Base-by-base conservation (phyloP, 2,113 vertebrate genomes). In the Procavia capensis region DNA sequence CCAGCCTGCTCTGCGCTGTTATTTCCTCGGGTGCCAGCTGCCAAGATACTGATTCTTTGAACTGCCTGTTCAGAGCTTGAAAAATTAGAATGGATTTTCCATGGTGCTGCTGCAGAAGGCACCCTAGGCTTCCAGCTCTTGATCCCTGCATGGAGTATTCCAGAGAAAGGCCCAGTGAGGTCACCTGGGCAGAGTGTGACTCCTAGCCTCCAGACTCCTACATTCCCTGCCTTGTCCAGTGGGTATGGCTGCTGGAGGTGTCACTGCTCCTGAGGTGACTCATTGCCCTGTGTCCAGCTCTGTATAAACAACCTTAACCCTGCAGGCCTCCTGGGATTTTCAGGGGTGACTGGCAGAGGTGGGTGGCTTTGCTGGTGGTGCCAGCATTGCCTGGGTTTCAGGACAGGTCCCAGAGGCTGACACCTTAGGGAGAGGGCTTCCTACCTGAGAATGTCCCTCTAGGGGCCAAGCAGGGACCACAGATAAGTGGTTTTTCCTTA, bases 41-140 rank as follows among this genome's bases (percentile, higher is more conserved):
- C 57, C 11, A 36, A 80, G 57, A 90, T 80, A 14, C 85, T 1
- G 94, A 91, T 93, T 80, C 79, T 64, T 25, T 47, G 82, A 80
- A 64, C 84, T 57, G 39, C 83, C 57, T 64, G 22, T 50, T 96
- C 84, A 59, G 87, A 88, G 88, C 63, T 57, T 80, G 72, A 93
- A 57, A 93, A 70, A 85, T 72, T 86, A 87, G 87, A 89, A 93
- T 94, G 57, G 95, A 86, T 95, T 96, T 93, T 94, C 76, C 0
- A 1, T 84, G 96, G 90, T 1, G 4, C 43, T 1, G 4, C 43
- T 6, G 1, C 3, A 0, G 34, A 74, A 50, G 45, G 82, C 61
- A 6, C 59, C 81, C 87, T 2, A 63, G 80, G 39, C 43, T 54
- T n/a, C 2, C 7, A 6, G 68, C 6, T 43, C 47, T 54, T 0